Conservation (phyloP, 1,140 invertebrate species). For the Cyrtorhinus lividipennis region DNA sequence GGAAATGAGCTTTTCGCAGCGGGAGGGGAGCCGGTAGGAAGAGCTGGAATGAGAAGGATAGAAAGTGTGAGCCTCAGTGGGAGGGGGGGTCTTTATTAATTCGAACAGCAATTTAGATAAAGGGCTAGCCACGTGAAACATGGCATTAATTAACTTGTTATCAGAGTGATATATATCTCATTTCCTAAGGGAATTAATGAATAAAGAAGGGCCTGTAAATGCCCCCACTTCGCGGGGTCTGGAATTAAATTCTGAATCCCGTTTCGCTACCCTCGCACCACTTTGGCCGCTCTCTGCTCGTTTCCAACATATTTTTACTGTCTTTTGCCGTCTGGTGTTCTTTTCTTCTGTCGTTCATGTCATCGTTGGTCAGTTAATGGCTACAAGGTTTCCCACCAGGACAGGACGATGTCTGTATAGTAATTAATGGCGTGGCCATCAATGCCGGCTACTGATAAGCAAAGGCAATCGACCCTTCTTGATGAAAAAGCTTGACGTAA, state of each 20-base stretch:
- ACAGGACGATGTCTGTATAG: too few relatives aligned
- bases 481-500: too few relatives aligned
- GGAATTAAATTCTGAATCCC: constrained; percentile 14
- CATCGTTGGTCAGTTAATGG: too few relatives aligned
- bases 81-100: constrained; percentile 18
- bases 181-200: constrained; percentile 19
- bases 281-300: too few relatives aligned
- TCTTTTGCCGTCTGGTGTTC: too few relatives aligned
- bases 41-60: not conserved
- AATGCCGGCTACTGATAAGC: too few relatives aligned
- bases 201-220: constrained; percentile 16
- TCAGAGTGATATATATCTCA: constrained; percentile 21
- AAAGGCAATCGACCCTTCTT: too few relatives aligned
- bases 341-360: too few relatives aligned
- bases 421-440: too few relatives aligned
- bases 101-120: constrained; percentile 21
- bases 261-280: constrained; percentile 1
- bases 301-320: too few relatives aligned
- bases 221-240: constrained; percentile 1
- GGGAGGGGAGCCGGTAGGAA: not conserved
- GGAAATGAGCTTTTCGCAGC: not conserved
- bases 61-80: too few relatives aligned
- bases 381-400: too few relatives aligned
- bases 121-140: constrained; percentile 19
- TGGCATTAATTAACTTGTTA: constrained; percentile 21